Conservation (phyloP, 2,888 invertebrate genomes). For the Drosophila mimetica region DNA sequence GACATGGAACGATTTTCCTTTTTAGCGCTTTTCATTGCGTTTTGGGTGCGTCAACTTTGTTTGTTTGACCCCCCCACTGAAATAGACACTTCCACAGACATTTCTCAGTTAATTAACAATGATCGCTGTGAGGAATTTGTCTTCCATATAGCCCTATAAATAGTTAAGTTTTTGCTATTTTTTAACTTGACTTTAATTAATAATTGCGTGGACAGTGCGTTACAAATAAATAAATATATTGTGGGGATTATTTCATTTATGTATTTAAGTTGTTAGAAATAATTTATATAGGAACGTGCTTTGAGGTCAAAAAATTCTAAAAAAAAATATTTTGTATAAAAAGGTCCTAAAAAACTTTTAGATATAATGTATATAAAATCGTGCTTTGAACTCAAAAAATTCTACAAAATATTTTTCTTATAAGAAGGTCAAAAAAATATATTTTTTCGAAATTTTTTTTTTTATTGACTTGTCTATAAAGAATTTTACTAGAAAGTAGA, state of each 20-base stretch:
- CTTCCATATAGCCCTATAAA: constrained; percentile 22
- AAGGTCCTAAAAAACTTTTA: no score
- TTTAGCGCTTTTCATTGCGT: constrained; percentile 31
- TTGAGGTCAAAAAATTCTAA: no score
- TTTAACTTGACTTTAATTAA: neutral
- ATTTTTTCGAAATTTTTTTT: neutral
- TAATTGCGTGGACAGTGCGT: neutral
- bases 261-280: no score
- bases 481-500: neutral
- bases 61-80: constrained; percentile 21
- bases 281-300: no score
- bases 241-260: neutral
- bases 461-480: neutral
- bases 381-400: neutral
- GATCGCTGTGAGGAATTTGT: constrained; percentile 48
- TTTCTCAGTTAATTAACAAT: constrained; percentile 64
- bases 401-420: neutral
- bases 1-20: constrained; percentile 33
- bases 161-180: constrained; percentile 6
- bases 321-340: no score
- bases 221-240: neutral
- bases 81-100: constrained; percentile 17
- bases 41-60: constrained; percentile 41
- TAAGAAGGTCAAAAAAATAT: no score
- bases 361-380: no score